phyloP scores from a whole-genome alignment of 2,113 vertebrate species.

The Ictalurus furcatus region DNA sequence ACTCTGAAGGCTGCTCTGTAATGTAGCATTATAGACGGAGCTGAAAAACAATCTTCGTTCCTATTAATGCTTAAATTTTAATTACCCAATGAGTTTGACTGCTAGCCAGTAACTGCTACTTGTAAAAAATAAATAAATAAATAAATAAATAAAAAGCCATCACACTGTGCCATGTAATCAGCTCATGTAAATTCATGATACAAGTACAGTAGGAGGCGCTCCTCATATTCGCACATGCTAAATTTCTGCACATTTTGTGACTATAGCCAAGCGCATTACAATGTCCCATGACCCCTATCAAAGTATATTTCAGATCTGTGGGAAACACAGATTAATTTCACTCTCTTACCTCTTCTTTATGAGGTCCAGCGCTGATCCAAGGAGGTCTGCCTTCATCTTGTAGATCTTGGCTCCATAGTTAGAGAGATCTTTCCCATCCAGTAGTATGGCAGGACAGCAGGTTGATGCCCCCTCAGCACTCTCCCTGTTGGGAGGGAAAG shows the following conservation, averaged over 20 bases:
- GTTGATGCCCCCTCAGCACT: slow-evolving; percentile 76
- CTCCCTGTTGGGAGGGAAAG: slow-evolving; percentile 67
- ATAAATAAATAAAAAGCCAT: neutral
- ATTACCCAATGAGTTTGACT: neutral
- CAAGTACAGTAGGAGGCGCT: neutral
- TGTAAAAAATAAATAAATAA: neutral
- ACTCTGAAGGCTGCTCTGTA: neutral
- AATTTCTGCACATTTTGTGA: neutral
- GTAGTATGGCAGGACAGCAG: slow-evolving; percentile 84
- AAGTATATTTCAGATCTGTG: neutral
- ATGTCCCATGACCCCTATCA: neutral
- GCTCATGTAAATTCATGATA: neutral
- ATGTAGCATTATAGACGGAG: neutral
- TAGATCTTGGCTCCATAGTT: slow-evolving; percentile 87
- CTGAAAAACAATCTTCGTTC: neutral
- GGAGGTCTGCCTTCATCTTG: slow-evolving; percentile 87
- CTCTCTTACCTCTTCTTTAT: slow-evolving; percentile 89
- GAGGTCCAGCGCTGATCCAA: slow-evolving; percentile 85
- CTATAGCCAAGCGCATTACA: neutral
- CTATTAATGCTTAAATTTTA: neutral
- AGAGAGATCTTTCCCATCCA: slow-evolving; percentile 84
- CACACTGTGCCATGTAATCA: neutral
- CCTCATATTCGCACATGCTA: neutral
- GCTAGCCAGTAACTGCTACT: neutral
- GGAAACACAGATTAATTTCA: neutral